These are phyloP conservation scores for Dendroctonus ponderosae DNA, from an alignment of 1,140 invertebrate genomes.

Conservation along the genomic window DNA sequence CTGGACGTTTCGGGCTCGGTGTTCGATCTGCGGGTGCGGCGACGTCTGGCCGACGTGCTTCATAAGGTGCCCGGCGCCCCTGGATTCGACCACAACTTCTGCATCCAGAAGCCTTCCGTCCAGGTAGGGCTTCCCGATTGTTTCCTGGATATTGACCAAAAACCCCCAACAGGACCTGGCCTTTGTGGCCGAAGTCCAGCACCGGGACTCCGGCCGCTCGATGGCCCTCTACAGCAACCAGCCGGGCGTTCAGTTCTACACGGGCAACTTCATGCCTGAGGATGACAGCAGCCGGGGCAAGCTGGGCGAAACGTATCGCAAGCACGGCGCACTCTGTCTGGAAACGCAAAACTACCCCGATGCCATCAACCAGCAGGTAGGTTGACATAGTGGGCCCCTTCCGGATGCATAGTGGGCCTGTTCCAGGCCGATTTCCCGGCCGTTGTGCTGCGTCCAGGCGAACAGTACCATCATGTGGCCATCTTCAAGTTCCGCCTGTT, in stretches of 20 bases:
- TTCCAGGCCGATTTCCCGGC: slow-evolving; percentile 70
- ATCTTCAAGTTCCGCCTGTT: slow-evolving; percentile 39
- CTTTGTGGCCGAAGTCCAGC: slow-evolving; percentile 57
- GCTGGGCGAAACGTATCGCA: slow-evolving; percentile 63
- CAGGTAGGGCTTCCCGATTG: not conserved
- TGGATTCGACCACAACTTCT: slow-evolving; percentile 80
- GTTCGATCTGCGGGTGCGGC: slow-evolving; percentile 65
- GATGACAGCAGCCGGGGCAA: slow-evolving; percentile 60
- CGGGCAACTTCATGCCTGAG: slow-evolving; percentile 71
- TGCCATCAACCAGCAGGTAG: slow-evolving; percentile 71
- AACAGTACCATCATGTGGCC: slow-evolving; percentile 58
- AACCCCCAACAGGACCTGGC: slow-evolving; percentile 40
- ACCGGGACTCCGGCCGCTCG: slow-evolving; percentile 67
- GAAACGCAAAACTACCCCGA: slow-evolving; percentile 94
- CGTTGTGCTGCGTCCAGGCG: slow-evolving; percentile 69
- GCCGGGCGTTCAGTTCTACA: slow-evolving; percentile 90
- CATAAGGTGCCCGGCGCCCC: slow-evolving; percentile 48
- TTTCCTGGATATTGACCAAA: slow-evolving; percentile 23
- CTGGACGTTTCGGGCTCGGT: slow-evolving; percentile 39
- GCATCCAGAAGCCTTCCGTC: slow-evolving; percentile 38
- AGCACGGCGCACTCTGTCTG: slow-evolving; percentile 81
- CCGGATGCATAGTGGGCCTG: not conserved
- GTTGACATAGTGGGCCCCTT: not conserved
- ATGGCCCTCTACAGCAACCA: slow-evolving; percentile 81
- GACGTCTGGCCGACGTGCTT: slow-evolving; percentile 55